These are phyloP conservation scores for Pocillopora damicornis DNA, from an alignment of 64 coral and sea anemone species.

Conservation along the genomic window DNA sequence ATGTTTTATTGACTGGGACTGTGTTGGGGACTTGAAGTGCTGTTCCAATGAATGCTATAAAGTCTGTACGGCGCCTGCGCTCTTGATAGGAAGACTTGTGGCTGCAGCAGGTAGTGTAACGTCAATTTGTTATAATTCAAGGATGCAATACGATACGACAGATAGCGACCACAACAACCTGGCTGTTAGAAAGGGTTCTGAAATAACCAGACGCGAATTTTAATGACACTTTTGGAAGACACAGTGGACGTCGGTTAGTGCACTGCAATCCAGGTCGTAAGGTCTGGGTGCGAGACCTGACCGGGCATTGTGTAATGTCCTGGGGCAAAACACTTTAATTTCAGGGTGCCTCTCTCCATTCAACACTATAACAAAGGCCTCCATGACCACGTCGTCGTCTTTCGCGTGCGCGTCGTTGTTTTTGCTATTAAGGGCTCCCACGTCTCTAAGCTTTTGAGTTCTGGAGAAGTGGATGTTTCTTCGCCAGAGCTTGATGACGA, in stretches of 20 bases:
- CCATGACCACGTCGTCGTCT: not conserved
- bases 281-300: too few relatives aligned
- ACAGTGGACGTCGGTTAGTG: too few relatives aligned
- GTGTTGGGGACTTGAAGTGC: constrained; percentile 43
- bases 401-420: not conserved
- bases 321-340: too few relatives aligned
- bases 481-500: constrained; percentile 13
- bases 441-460: not conserved
- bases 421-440: not conserved
- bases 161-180: too few relatives aligned
- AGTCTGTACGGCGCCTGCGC: constrained; percentile 22
- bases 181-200: not conserved
- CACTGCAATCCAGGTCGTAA: too few relatives aligned
- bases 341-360: not conserved
- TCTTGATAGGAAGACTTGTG: not conserved
- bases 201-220: not conserved
- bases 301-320: too few relatives aligned
- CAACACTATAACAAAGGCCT: not conserved
- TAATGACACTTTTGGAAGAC: too few relatives aligned
- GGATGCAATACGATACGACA: too few relatives aligned
- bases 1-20: constrained; percentile 55
- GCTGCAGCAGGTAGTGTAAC: not conserved
- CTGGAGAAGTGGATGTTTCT: constrained; percentile 3
- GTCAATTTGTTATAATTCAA: too few relatives aligned
- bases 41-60: constrained; percentile 49